Conservation (phyloP, 30 jellyfish, hydroid and myxozoan genomes). For the Clytia hemisphaerica region DNA sequence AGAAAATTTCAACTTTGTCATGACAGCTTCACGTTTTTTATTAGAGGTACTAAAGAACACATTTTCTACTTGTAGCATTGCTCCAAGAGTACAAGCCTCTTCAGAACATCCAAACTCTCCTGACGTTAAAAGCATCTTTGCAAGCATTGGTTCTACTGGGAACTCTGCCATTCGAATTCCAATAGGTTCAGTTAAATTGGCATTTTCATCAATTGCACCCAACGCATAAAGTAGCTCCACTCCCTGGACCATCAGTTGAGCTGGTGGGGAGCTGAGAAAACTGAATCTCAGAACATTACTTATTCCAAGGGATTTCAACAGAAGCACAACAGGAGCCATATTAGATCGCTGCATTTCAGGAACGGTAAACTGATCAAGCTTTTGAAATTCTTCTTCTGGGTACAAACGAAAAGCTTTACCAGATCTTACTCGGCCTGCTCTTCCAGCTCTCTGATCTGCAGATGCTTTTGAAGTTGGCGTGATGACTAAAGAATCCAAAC, state of each 20-base stretch:
- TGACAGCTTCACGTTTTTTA: conserved; percentile 54
- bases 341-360: conserved; percentile 97
- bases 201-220: conserved; percentile 70
- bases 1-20: conserved; percentile 70
- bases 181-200: conserved; percentile 80
- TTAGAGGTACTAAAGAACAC: conserved; percentile 52
- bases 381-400: conserved; percentile 61
- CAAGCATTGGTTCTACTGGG: conserved; percentile 94
- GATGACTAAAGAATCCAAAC: conserved; percentile 81
- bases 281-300: conserved; percentile 73
- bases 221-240: conserved; percentile 86
- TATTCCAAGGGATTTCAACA: conserved; percentile 80
- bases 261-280: conserved; percentile 84
- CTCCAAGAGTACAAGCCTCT: conserved; percentile 91
- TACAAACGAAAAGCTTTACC: conserved; percentile 85
- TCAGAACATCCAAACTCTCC: conserved; percentile 93
- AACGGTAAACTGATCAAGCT: conserved; percentile 53
- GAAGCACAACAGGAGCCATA: conserved; percentile 75
- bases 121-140: conserved; percentile 81
- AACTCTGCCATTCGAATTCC: conserved; percentile 97
- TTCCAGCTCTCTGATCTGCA: conserved; percentile 93
- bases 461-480: conserved; percentile 93
- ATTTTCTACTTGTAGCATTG: conserved; percentile 95
- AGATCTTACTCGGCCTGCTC: conserved; percentile 96
- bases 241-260: conserved; percentile 93